Conservation (phyloP, 2,113 vertebrate species). For the Perca flavescens region DNA sequence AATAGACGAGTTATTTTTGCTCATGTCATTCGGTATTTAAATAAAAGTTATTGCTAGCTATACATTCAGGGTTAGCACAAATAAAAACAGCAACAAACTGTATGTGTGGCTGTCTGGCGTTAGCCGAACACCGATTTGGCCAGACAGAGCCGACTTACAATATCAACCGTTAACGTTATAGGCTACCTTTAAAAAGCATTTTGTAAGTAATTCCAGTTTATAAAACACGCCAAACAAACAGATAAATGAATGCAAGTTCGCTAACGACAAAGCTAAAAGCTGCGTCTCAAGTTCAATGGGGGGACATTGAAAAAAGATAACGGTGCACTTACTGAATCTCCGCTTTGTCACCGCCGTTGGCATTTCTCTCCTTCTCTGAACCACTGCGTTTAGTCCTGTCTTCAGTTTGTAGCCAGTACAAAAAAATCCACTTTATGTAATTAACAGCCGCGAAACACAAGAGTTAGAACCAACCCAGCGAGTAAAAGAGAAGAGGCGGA, state of each 20-base stretch:
- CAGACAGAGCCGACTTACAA: conserved; percentile 16
- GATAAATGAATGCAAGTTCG: conserved; percentile 18
- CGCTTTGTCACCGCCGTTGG: conserved; percentile 76
- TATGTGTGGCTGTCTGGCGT: conserved; percentile 54
- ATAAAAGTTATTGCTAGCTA: conserved; percentile 53
- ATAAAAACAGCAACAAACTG: conserved; percentile 56
- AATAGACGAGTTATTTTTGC: neutral
- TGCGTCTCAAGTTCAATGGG: conserved; percentile 59
- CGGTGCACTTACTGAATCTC: conserved; percentile 81
- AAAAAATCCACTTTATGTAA: conserved; percentile 78
- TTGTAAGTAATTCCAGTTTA: neutral
- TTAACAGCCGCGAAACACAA: conserved; percentile 31
- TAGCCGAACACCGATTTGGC: conserved; percentile 6
- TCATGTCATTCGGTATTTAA: neutral
- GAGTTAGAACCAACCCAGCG: conserved; percentile 36
- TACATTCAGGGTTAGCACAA: neutral
- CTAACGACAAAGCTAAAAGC: conserved; percentile 22
- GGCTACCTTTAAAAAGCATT: neutral
- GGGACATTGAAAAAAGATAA: conserved; percentile 36
- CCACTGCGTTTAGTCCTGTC: conserved; percentile 63
- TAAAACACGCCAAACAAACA: conserved; percentile 2
- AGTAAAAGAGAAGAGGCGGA: neutral
- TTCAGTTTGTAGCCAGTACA: conserved; percentile 59
- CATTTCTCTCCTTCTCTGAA: conserved; percentile 76
- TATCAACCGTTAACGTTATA: neutral